phyloP scores from a whole-genome alignment of 2,888 invertebrate genomes.

The Torymus texanus region DNA sequence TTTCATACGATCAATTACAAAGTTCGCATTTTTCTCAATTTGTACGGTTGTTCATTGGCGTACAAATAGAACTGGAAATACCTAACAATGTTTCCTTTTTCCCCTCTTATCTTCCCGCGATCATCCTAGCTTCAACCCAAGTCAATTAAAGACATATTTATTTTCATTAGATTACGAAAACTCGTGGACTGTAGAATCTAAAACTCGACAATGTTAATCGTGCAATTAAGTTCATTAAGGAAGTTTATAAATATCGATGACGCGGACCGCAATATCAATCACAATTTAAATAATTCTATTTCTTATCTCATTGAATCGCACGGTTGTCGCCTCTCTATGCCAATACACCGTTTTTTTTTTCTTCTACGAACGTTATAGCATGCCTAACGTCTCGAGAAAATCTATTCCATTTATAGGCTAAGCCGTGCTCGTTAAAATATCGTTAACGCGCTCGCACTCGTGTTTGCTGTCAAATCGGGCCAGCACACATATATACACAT shows the following conservation, averaged over 20 bases:
- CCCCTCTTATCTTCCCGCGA: too few species aligned
- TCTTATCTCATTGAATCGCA: not conserved
- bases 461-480: slow-evolving; percentile 29
- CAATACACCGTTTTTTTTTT: slow-evolving; percentile 6
- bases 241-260: slow-evolving; percentile 34
- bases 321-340: too few species aligned
- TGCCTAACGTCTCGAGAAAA: not conserved
- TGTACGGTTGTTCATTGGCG: too few species aligned
- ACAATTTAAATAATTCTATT: slow-evolving; percentile 26
- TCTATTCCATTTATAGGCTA: not conserved
- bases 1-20: too few species aligned
- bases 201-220: not conserved
- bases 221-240: slow-evolving; percentile 2
- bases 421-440: slow-evolving; percentile 36
- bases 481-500: too few species aligned
- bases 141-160: not conserved
- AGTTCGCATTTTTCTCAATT: too few species aligned
- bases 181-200: not conserved
- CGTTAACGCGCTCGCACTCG: slow-evolving; percentile 1
- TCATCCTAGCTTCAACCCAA: too few species aligned
- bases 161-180: not conserved
- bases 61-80: too few species aligned
- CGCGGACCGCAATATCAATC: slow-evolving; percentile 6
- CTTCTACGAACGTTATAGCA: not conserved
- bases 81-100: too few species aligned